Percentiles rank a stretch among this genome's conserved stretches.
These are phyloP conservation scores for Neolamprologus toae DNA, from an alignment of 2,113 vertebrate genomes.

Conservation along the genomic window DNA sequence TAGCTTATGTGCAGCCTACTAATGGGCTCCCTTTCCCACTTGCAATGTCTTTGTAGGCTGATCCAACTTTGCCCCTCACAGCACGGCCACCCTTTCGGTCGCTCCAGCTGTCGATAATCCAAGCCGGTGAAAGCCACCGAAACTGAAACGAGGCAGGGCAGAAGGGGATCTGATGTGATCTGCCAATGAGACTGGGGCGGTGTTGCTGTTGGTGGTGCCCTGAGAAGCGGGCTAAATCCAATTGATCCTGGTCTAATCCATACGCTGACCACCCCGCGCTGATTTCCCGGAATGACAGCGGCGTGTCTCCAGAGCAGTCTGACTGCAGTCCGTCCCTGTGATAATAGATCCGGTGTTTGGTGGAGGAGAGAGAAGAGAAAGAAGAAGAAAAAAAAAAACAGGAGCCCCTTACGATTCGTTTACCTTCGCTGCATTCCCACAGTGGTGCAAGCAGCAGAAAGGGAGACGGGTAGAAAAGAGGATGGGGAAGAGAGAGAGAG, in stretches of 20 bases:
- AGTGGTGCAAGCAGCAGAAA: conserved; percentile 46
- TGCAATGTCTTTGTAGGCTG: neutral
- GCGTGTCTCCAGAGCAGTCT: conserved; percentile 18
- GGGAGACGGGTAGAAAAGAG: conserved; percentile 23
- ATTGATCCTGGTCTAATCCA: conserved; percentile 41
- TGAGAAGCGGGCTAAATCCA: conserved; percentile 51
- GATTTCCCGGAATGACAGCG: conserved; percentile 23
- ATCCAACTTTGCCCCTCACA: conserved; percentile 38
- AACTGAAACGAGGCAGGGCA: conserved; percentile 15
- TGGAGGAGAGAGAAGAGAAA: neutral
- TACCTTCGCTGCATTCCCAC: conserved; percentile 73
- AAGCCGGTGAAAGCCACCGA: neutral
- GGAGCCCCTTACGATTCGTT: neutral
- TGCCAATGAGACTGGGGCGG: conserved; percentile 12
- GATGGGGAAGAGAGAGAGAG: conserved; percentile 18
- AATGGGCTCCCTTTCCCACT: neutral
- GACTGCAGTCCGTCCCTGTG: conserved; percentile 22
- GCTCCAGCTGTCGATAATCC: conserved; percentile 54
- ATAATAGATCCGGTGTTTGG: conserved; percentile 11
- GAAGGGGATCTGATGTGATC: conserved; percentile 29
- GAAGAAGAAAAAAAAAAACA: neutral
- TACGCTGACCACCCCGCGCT: neutral
- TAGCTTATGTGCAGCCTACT: neutral
- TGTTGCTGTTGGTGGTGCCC: neutral
- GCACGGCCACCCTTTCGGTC: conserved; percentile 5